Evolutionary conservation across 1,140 invertebrate species (phyloP).

Genomic region (Homalodisca vitripennis): DNA sequence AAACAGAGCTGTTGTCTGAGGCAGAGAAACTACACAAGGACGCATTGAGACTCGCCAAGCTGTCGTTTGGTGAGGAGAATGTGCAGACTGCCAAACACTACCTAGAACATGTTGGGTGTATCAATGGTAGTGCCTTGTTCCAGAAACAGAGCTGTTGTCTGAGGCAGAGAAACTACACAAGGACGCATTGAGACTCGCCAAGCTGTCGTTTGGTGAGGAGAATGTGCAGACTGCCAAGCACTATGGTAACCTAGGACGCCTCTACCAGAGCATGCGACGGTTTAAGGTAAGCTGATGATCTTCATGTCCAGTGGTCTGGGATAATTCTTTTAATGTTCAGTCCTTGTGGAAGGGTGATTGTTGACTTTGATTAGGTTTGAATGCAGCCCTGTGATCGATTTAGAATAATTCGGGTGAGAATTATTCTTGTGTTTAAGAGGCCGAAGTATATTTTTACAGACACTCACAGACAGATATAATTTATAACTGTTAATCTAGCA

Average conservation of each 20-base stretch:
- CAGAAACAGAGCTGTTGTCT: slow-evolving; percentile 57
- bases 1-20: slow-evolving; percentile 61
- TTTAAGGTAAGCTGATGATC: slow-evolving; percentile 69
- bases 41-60: slow-evolving; percentile 70
- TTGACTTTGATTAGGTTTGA: no score
- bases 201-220: slow-evolving; percentile 81
- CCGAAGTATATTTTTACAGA: no score
- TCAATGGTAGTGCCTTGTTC: no score
- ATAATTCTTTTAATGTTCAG: no score
- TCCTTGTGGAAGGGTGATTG: no score
- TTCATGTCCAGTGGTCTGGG: no score
- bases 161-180: slow-evolving; percentile 82
- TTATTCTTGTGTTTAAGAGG: no score
- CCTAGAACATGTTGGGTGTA: no score
- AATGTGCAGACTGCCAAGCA: slow-evolving; percentile 95
- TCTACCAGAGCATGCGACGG: slow-evolving; percentile 90
- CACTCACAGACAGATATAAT: no score
- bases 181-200: slow-evolving; percentile 71
- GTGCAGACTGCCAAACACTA: slow-evolving; percentile 95
- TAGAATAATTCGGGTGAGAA: no score
- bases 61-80: slow-evolving; percentile 89
- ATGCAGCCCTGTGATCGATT: no score
- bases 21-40: slow-evolving; percentile 80
- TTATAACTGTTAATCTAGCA: no score
- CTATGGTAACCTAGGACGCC: slow-evolving; percentile 86